These are phyloP conservation scores for Lagocephalus sceleratus DNA, from an alignment of 2,797 vertebrate genomes.

Conservation along the genomic window DNA sequence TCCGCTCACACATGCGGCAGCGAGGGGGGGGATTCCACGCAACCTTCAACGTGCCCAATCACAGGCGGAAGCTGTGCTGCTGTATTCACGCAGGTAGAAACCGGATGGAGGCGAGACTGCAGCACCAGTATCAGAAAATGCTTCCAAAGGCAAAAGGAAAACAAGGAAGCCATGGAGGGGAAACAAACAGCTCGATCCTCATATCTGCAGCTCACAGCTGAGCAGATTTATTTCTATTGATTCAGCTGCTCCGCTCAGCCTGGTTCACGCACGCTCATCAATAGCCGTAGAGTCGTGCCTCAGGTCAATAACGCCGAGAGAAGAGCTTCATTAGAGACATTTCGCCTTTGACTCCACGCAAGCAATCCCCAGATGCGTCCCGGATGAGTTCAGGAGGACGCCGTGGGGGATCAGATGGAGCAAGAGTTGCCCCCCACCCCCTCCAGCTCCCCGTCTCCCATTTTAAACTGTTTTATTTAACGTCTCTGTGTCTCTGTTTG, in stretches of 20 bases:
- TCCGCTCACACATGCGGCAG: neutral
- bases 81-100: no score
- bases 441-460: neutral
- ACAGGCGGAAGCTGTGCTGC: no score
- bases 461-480: slow-evolving; percentile 11
- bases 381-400: no score
- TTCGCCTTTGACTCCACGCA: neutral
- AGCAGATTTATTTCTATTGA: slow-evolving; percentile 48
- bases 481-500: slow-evolving; percentile 11
- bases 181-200: slow-evolving; percentile 51
- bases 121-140: slow-evolving; percentile 3
- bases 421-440: no score
- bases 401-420: no score
- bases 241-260: slow-evolving; percentile 30
- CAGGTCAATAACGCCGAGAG: slow-evolving; percentile 50
- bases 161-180: neutral
- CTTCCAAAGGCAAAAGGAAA: neutral
- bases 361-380: slow-evolving; percentile 2
- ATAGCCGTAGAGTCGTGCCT: slow-evolving; percentile 47
- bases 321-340: slow-evolving; percentile 15
- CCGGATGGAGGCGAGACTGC: neutral
- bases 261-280: slow-evolving; percentile 45
- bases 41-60: neutral
- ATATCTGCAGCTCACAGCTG: slow-evolving; percentile 39
- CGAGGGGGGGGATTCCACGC: no score